A percentile compares a stretch with the other conserved stretches of the same genome.
These are phyloP conservation scores for Isichthys henryi DNA, from an alignment of 2,113 vertebrate genomes.

Conservation along the genomic window DNA sequence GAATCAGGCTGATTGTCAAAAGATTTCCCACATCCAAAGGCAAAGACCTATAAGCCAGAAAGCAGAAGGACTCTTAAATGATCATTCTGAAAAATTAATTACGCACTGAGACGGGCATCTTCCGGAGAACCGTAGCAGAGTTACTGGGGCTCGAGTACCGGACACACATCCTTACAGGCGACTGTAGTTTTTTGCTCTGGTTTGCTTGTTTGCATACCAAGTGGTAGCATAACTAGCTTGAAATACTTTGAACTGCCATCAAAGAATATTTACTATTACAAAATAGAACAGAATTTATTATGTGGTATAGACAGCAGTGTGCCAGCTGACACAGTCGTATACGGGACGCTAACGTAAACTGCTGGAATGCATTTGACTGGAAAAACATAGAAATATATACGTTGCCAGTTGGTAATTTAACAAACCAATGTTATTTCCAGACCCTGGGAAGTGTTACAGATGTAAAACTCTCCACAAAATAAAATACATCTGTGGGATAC, in stretches of 20 bases:
- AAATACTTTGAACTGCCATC: slow-evolving; percentile 13
- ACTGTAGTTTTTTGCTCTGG: background rate
- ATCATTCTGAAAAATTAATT: background rate
- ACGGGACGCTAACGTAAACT: background rate
- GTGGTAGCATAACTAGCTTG: background rate
- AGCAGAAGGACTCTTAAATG: background rate
- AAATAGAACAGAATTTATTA: slow-evolving; percentile 8
- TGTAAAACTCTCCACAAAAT: background rate
- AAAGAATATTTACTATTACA: slow-evolving; percentile 11
- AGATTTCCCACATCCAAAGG: background rate
- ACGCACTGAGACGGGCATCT: background rate
- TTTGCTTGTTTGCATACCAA: slow-evolving; percentile 2
- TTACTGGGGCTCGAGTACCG: background rate
- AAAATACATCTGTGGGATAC: background rate
- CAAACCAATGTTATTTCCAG: background rate
- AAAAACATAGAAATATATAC: background rate
- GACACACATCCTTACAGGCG: background rate
- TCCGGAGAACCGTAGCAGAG: background rate
- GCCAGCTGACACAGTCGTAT: background rate
- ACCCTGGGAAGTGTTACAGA: background rate
- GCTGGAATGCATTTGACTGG: background rate
- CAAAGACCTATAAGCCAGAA: background rate
- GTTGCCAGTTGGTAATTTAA: background rate
- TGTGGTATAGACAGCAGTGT: background rate
- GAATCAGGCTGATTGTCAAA: background rate